Evolutionary conservation across 2,113 vertebrate genomes (phyloP).

Genomic region (Leptosomus discolor): DNA sequence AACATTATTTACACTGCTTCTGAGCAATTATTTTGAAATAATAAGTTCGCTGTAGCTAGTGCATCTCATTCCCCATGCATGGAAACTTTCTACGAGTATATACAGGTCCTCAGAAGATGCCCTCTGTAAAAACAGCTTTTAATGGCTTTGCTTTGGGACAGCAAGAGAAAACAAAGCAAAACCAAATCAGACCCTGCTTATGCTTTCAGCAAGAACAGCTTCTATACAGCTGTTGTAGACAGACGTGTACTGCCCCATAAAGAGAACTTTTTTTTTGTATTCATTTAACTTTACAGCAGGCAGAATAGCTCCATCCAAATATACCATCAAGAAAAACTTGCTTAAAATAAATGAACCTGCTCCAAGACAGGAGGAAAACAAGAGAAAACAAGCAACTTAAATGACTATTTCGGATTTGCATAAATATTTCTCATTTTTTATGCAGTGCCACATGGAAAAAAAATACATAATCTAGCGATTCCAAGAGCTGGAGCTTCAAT

Average conservation of each 20-base stretch:
- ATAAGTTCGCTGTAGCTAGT: background rate
- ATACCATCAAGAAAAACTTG: background rate
- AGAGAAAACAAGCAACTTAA: background rate
- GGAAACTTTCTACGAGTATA: background rate
- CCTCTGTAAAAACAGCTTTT: background rate
- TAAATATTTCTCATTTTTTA: background rate
- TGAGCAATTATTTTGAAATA: constrained; percentile 3
- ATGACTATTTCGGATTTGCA: background rate
- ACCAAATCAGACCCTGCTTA: background rate
- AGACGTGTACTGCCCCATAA: background rate
- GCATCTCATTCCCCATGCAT: background rate
- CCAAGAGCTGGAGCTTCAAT: background rate
- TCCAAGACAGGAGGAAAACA: background rate
- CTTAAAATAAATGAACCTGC: background rate
- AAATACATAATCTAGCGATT: background rate
- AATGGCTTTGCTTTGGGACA: background rate
- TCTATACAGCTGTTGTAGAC: background rate
- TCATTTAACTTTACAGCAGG: background rate
- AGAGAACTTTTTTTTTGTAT: background rate
- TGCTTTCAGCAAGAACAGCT: background rate
- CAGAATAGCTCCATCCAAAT: background rate
- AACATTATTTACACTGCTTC: background rate
- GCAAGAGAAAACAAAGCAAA: background rate
- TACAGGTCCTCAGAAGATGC: background rate
- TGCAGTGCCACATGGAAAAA: background rate